Base-by-base conservation (phyloP, 1,140 invertebrate genomes). In the Penaeus vannamei region DNA sequence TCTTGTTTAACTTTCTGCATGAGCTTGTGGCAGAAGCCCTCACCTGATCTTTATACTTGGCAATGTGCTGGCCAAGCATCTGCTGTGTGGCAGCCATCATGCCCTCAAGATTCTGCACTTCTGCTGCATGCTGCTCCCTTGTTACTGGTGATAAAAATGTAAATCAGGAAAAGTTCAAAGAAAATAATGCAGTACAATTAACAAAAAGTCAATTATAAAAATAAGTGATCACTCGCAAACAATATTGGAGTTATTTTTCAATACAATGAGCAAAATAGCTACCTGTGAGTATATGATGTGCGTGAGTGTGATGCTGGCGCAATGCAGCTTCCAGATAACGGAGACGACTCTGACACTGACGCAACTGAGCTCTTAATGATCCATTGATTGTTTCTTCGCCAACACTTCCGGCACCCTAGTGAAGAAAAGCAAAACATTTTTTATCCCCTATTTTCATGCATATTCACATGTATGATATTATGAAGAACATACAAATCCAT, bases 31-130 rank as follows among this genome's bases (percentile, higher is more conserved):
- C 46, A 53, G 46, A 53, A 12, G 8, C 46, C 46, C 86, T 88
- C 42, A 88, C 86, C 86, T 88, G 86, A 64, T 88, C 86, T 69
- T 88, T 88, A 80, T 88, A 88, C 46, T 88, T 88, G 17, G 86
- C 86, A n/a, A 88, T 88, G 60, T 88, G 86, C 61, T 88, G 86
- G 53, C 81, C 86, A 62, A 88, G 86, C 86, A 88, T 88, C 29
- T 88, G 86, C 66, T 88, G 86, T n/a, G 86, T 88, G 23, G 86
- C 86, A 62, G 81, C 81, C 81, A 88, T 77, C 86, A 88, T 88
- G 29, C 86, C 83, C 80, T 88, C 86, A 22, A 88, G 29, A 32
- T 88, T 88, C 53, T 88, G 86, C 36, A 88, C 86, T 72, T 88
- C 86, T 29, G 86, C 86, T 60, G 86, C 86, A 84, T 88, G 86